phyloP scores from a whole-genome alignment of 2,113 vertebrate genomes.

The Salvelinus namaycush region DNA sequence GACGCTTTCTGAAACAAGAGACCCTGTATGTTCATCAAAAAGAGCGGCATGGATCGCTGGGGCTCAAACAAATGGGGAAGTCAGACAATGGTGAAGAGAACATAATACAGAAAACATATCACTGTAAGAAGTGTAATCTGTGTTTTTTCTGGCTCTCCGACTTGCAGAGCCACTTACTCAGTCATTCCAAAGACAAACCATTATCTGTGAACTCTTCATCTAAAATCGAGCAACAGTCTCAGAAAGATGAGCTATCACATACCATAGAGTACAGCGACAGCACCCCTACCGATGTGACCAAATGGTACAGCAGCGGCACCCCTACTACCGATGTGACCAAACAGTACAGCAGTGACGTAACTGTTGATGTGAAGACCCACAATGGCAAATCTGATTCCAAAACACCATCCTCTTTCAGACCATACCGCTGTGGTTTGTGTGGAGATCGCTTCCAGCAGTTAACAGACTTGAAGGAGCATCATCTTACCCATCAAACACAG shows the following conservation, averaged over 20 bases:
- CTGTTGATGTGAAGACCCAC: slow-evolving; percentile 43
- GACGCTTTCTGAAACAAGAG: slow-evolving; percentile 74
- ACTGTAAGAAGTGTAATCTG: slow-evolving; percentile 74
- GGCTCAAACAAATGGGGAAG: slow-evolving; percentile 33
- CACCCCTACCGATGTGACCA: not conserved
- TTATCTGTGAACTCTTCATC: slow-evolving; percentile 33
- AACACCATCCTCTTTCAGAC: slow-evolving; percentile 46
- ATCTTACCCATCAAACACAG: slow-evolving; percentile 67
- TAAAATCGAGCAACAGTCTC: slow-evolving; percentile 37
- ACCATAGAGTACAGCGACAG: slow-evolving; percentile 54
- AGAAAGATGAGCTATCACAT: slow-evolving; percentile 27
- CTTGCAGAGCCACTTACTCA: slow-evolving; percentile 72
- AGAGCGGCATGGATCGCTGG: slow-evolving; percentile 56
- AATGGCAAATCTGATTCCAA: slow-evolving; percentile 27
- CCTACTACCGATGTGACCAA: no score
- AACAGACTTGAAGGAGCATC: slow-evolving; percentile 70
- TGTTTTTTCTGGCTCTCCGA: slow-evolving; percentile 80
- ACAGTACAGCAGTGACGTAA: slow-evolving; percentile 2
- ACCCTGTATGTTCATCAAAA: slow-evolving; percentile 71
- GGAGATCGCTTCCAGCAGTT: slow-evolving; percentile 70
- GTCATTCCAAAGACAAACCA: slow-evolving; percentile 68
- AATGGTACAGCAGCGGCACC: no score
- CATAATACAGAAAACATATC: slow-evolving; percentile 64
- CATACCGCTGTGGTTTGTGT: slow-evolving; percentile 76
- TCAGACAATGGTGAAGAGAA: slow-evolving; percentile 59